A percentile compares a stretch with the other conserved stretches of the same genome.
phyloP scores from a whole-genome alignment of 2,113 vertebrate species.

The Electrona antarctica region DNA sequence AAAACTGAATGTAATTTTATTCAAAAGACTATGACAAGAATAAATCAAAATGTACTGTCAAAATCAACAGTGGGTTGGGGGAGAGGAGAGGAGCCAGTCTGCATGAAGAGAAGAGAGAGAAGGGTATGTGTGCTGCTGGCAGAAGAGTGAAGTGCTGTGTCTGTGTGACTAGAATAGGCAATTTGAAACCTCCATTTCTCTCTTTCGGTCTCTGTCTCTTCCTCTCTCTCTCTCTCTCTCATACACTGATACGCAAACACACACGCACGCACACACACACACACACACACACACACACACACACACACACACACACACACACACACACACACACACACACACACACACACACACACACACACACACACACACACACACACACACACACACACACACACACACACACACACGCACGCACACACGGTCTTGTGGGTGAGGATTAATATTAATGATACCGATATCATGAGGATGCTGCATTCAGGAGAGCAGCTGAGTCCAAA shows the following conservation, averaged over 20 bases:
- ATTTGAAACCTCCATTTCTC: slow-evolving; percentile 44
- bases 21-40: too few species aligned
- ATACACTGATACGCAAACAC: slow-evolving; percentile 14
- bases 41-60: too few species aligned
- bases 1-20: too few species aligned
- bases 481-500: too few species aligned
- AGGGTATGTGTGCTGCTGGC: slow-evolving; percentile 65
- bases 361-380: neutral
- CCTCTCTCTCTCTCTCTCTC: neutral
- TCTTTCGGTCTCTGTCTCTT: neutral
- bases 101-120: slow-evolving; percentile 63
- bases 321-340: neutral
- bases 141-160: slow-evolving; percentile 52
- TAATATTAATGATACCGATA: too few species aligned
- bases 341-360: neutral
- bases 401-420: too few species aligned
- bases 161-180: slow-evolving; percentile 67
- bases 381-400: neutral
- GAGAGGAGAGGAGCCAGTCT: slow-evolving; percentile 46
- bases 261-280: slow-evolving; percentile 25
- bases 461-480: too few species aligned
- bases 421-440: too few species aligned
- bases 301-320: neutral
- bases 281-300: neutral
- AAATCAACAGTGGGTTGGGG: slow-evolving; percentile 8